Base-by-base conservation (phyloP, 1,140 invertebrate species). In the Drosophila insularis region DNA sequence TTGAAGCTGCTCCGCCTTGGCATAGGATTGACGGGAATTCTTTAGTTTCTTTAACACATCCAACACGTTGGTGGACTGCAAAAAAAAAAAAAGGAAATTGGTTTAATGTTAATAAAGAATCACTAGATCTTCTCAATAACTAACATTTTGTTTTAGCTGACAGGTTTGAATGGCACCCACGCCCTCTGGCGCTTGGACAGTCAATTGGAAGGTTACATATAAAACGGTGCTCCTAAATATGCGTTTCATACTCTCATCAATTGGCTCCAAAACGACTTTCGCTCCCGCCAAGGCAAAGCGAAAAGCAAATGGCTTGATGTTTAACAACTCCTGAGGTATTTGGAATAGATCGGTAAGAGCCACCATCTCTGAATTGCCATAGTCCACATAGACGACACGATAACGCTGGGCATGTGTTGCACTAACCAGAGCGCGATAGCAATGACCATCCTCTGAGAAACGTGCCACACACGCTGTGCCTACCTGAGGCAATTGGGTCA, bases 381-480 rank as follows among this genome's bases (percentile, higher is more conserved):
- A 96, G 91, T 97, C 96, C 17, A 96, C 95, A 82, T 95, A 97
- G 79, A 95, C 96, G 11, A 96, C 93, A 92, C 95, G 94, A 78
- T 93, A 94, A 31, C 92, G 92, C 35, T 92, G 93, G 43, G 90
- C 93, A 39, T 94, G 93, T 23, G 96, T 92, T 71, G 93, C 94
- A 90, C 95, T 95, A 0, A 97, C 94, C 40, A 96, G 94, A 21
- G 95, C 95, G 69, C 96, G 93, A 73, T 95, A 95, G 13, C 96
- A 93, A 8, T 94, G 93, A 4, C 94, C 92, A 79, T 96, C 94
- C 63, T 93, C 93, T 0, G 93, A 93, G 80, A 94, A 95, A 63
- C 94, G 93, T 4, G 95, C 95, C 11, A 96, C 92, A 78, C 95
- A 96, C 0, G 95, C 94, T 7, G 95, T 94, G 2, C 96, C 96